These are phyloP conservation scores for Emmelina monodactyla DNA, from an alignment of 2,888 invertebrate genomes.

Conservation along the genomic window DNA sequence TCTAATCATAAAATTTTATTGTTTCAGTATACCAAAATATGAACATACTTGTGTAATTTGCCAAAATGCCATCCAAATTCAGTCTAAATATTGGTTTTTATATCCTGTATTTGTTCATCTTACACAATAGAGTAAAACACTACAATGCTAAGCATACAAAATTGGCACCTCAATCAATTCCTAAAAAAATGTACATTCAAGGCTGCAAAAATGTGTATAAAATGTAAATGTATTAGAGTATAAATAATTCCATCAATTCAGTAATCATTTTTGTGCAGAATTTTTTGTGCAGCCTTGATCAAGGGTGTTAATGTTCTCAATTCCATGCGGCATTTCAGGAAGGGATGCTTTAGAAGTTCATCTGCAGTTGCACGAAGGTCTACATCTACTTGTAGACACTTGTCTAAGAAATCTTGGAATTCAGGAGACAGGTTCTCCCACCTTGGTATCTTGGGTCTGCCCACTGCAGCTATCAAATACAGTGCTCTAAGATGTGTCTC, in stretches of 20 bases:
- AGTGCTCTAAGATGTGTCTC: constrained; percentile 92
- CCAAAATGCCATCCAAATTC: no score
- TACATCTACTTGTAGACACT: constrained; percentile 87
- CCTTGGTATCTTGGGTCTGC: constrained; percentile 88
- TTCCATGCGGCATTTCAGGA: constrained; percentile 81
- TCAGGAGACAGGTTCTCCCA: constrained; percentile 80
- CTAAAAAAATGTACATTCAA: constrained; percentile 18
- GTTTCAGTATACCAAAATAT: no score
- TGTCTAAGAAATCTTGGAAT: constrained; percentile 84
- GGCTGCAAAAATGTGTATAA: constrained; percentile 12
- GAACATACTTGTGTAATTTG: no score
- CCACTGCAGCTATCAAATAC: constrained; percentile 94
- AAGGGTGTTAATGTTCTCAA: constrained; percentile 84
- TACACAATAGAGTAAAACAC: background rate
- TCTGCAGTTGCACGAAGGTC: constrained; percentile 79
- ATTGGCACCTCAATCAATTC: constrained; percentile 31
- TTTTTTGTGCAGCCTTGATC: constrained; percentile 89
- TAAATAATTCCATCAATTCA: no score
- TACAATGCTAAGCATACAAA: constrained; percentile 1
- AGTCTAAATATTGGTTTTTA: no score
- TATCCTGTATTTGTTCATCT: no score
- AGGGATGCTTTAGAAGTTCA: constrained; percentile 81
- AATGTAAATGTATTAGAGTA: constrained; percentile 24
- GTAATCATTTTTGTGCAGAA: constrained; percentile 71
- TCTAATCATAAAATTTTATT: no score